A percentile compares a stretch with the other conserved stretches of the same genome.
Evolutionary conservation across 2,797 vertebrate species (phyloP).

Genomic region (Coluber constrictor): DNA sequence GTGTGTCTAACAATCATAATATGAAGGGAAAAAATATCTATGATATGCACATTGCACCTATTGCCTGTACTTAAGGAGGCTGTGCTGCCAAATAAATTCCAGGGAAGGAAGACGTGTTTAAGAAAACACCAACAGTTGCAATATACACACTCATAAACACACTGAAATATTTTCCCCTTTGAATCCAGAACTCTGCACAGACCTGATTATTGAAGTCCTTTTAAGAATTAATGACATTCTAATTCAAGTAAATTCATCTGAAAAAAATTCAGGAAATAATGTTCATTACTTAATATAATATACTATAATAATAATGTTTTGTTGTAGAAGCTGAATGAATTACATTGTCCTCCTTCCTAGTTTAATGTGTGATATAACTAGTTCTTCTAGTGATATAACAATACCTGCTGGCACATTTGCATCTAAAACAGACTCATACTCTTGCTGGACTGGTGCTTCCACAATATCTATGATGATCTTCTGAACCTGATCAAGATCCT

Average conservation of each 20-base stretch:
- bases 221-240: background rate
- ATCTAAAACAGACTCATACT: background rate
- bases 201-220: background rate
- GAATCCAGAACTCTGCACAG: background rate
- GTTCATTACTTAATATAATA: background rate
- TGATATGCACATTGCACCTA: background rate
- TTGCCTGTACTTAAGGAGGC: background rate
- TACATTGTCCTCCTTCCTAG: background rate
- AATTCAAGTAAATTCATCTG: background rate
- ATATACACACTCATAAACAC: background rate
- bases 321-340: background rate
- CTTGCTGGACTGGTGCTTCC: conserved; percentile 24
- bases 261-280: background rate
- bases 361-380: background rate
- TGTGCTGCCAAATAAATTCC: background rate
- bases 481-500: background rate
- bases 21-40: background rate
- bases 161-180: background rate
- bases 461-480: conserved; percentile 57
- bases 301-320: background rate
- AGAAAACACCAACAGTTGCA: background rate
- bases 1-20: background rate
- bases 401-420: conserved; percentile 46
- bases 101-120: background rate
- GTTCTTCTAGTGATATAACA: background rate